Percentiles rank a stretch among this genome's conserved stretches.
Conservation (phyloP, 2,797 vertebrate species). For the Tapirus indicus region DNA sequence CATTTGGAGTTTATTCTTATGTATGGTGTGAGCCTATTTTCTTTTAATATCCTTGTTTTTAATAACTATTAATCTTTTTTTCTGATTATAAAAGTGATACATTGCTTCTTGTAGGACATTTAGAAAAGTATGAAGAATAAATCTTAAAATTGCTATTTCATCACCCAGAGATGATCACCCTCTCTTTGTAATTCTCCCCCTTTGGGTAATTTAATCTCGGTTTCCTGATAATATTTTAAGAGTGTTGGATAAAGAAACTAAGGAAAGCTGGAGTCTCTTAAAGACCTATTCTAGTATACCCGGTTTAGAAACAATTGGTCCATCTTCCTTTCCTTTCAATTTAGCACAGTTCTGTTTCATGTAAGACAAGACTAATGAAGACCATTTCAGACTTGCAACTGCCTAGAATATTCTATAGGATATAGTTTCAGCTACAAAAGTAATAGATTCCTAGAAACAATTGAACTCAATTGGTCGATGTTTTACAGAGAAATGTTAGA, state of each 20-base stretch:
- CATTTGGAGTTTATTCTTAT: conserved; percentile 7
- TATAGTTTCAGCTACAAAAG: conserved; percentile 46
- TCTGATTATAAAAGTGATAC: conserved; percentile 55
- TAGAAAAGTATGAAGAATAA: conserved; percentile 50
- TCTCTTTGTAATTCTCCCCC: neutral
- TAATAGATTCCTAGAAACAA: conserved; percentile 53
- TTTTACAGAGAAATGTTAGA: conserved; percentile 31
- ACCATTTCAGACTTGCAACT: conserved; percentile 6
- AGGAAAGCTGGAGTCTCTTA: conserved; percentile 1
- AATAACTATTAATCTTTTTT: conserved; percentile 28
- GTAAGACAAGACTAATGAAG: conserved; percentile 34
- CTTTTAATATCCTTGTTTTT: conserved; percentile 41
- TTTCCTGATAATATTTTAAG: conserved; percentile 42
- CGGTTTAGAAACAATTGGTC: conserved; percentile 44
- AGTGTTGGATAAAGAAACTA: conserved; percentile 50
- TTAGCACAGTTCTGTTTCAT: conserved; percentile 23
- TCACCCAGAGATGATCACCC: neutral
- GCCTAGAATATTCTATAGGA: neutral
- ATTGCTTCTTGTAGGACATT: conserved; percentile 42
- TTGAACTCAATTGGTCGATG: conserved; percentile 22
- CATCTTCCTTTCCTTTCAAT: conserved; percentile 59
- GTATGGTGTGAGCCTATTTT: neutral
- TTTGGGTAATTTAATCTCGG: conserved; percentile 39
- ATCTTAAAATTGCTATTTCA: neutral
- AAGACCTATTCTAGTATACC: neutral